A percentile compares a stretch with the other conserved stretches of the same genome.
phyloP scores from a whole-genome alignment of 2,888 invertebrate genomes.

The Conops quadrifasciatus region DNA sequence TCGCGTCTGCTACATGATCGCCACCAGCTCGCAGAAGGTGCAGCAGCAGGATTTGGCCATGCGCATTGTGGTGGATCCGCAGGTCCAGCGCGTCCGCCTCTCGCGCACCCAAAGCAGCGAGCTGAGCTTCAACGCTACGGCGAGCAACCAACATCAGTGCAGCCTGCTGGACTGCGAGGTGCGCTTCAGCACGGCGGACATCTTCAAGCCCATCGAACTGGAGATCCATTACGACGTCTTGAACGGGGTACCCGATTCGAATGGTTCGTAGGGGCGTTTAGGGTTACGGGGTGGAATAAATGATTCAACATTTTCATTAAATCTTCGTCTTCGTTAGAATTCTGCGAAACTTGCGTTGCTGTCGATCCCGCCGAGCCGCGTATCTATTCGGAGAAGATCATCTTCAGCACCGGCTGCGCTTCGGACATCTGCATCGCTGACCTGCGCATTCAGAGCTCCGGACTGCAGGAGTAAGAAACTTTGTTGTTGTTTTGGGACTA shows the following conservation, averaged over 20 bases:
- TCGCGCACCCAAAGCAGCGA: conserved; percentile 53
- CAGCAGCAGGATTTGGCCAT: conserved; percentile 56
- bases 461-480: conserved; percentile 47
- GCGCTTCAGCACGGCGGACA: conserved; percentile 61
- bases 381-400: conserved; percentile 58
- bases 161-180: conserved; percentile 57
- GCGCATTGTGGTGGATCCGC: conserved; percentile 57
- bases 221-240: conserved; percentile 62
- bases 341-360: conserved; percentile 63
- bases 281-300: neutral
- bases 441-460: conserved; percentile 55
- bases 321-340: conserved; percentile 47
- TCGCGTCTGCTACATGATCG: conserved; percentile 57
- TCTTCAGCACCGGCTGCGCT: conserved; percentile 64
- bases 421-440: conserved; percentile 63
- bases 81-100: conserved; percentile 60
- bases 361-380: conserved; percentile 62
- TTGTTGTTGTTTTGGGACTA: neutral
- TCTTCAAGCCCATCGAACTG: conserved; percentile 64
- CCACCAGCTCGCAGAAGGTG: conserved; percentile 51
- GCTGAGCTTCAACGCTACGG: conserved; percentile 54
- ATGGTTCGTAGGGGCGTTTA: conserved; percentile 48
- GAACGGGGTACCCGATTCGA: conserved; percentile 58
- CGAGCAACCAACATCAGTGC: conserved; percentile 55
- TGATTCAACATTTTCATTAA: neutral